A percentile compares a stretch with the other conserved stretches of the same genome.
Evolutionary conservation across 2,797 vertebrate species (phyloP).

Genomic region (Champsocephalus esox): DNA sequence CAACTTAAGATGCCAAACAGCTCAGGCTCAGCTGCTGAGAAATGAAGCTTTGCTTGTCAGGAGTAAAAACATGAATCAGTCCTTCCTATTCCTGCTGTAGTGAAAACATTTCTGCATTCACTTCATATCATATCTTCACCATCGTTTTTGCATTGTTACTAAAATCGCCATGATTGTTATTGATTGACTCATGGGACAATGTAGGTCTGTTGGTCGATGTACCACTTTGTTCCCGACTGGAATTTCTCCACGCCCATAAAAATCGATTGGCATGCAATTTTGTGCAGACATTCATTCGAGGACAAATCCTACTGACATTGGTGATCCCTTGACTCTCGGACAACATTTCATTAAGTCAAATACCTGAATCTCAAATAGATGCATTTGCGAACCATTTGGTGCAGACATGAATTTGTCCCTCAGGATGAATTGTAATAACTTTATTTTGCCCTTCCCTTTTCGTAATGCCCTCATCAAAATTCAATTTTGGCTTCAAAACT

Average conservation of each 20-base stretch:
- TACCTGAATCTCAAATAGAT: background rate
- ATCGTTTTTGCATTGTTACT: background rate
- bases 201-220: background rate
- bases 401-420: background rate
- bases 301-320: background rate
- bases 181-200: background rate
- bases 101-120: background rate
- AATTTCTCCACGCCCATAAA: no score
- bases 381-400: background rate
- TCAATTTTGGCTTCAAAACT: background rate
- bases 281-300: background rate
- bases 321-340: background rate
- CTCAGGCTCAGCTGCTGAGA: constrained; percentile 37
- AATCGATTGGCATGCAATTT: background rate
- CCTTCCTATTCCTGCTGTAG: background rate
- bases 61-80: constrained; percentile 23
- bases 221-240: background rate
- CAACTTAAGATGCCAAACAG: constrained; percentile 36
- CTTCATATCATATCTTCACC: background rate
- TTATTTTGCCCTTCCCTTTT: background rate
- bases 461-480: background rate
- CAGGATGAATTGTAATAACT: background rate
- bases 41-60: constrained; percentile 29
- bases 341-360: background rate
- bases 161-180: background rate